A percentile compares a stretch with the other conserved stretches of the same genome.
Evolutionary conservation across 1,140 invertebrate species (phyloP).

Genomic region (Druon quercuslanigerum): DNA sequence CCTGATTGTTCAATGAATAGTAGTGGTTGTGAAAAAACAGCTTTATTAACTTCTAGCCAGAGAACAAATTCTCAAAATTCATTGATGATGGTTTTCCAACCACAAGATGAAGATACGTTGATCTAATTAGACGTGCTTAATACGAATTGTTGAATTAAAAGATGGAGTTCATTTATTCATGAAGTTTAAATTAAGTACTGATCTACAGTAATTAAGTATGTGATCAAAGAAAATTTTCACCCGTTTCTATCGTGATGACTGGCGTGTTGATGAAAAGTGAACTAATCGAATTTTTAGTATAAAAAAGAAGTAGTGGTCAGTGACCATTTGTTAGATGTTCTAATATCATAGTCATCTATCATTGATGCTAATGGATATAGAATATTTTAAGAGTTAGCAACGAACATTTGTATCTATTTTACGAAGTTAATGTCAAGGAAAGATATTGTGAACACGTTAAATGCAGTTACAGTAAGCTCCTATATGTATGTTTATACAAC

Average conservation of each 20-base stretch:
- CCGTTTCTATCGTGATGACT: neutral
- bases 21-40: conserved; percentile 79
- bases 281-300: no score
- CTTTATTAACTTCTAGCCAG: conserved; percentile 69
- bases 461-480: neutral
- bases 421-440: neutral
- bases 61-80: conserved; percentile 74
- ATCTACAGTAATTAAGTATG: conserved; percentile 19
- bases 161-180: neutral
- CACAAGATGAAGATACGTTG: conserved; percentile 84
- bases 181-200: conserved; percentile 34
- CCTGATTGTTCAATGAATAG: conserved; percentile 79
- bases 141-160: conserved; percentile 35
- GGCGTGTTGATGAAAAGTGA: no score
- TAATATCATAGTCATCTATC: no score
- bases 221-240: conserved; percentile 24
- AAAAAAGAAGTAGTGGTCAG: no score
- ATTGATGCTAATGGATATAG: neutral
- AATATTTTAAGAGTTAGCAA: neutral
- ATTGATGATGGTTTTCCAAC: conserved; percentile 82
- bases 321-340: no score
- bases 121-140: conserved; percentile 75
- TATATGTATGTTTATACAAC: conserved; percentile 1
- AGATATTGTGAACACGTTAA: no score
- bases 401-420: conserved; percentile 17